Percentiles rank a stretch among this genome's conserved stretches.
Evolutionary conservation across 2,113 vertebrate species (phyloP).

Genomic region (Pipra filicauda): DNA sequence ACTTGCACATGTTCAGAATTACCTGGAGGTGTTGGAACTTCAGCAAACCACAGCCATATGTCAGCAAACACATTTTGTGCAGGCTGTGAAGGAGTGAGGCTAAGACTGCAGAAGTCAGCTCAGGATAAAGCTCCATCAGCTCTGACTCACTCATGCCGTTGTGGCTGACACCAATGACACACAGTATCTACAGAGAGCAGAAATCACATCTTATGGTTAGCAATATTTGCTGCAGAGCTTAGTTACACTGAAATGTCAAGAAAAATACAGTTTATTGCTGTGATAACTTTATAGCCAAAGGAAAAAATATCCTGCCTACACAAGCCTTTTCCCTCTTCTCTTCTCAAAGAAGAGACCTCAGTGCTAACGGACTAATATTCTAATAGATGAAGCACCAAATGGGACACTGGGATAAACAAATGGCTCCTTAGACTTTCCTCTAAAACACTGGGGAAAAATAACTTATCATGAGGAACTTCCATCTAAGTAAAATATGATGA

Average conservation of each 20-base stretch:
- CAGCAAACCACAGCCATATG: constrained; percentile 88
- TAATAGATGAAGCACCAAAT: not conserved
- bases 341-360: not conserved
- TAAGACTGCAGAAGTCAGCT: constrained; percentile 79
- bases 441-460: not conserved
- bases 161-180: constrained; percentile 89
- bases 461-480: not conserved
- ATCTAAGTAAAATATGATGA: not conserved
- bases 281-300: not conserved
- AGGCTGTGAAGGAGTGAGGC: constrained; percentile 81
- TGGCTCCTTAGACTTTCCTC: not conserved
- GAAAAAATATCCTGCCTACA: not conserved
- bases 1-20: not conserved
- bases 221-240: not conserved
- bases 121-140: constrained; percentile 85
- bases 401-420: not conserved
- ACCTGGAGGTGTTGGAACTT: constrained; percentile 94
- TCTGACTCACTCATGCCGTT: constrained; percentile 95
- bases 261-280: not conserved
- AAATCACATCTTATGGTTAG: not conserved
- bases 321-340: not conserved
- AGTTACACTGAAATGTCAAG: not conserved
- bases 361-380: not conserved
- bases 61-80: constrained; percentile 82
- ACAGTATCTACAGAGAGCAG: constrained; percentile 79